Conservation (phyloP, 2,797 vertebrate genomes). For the Falco columbarius region DNA sequence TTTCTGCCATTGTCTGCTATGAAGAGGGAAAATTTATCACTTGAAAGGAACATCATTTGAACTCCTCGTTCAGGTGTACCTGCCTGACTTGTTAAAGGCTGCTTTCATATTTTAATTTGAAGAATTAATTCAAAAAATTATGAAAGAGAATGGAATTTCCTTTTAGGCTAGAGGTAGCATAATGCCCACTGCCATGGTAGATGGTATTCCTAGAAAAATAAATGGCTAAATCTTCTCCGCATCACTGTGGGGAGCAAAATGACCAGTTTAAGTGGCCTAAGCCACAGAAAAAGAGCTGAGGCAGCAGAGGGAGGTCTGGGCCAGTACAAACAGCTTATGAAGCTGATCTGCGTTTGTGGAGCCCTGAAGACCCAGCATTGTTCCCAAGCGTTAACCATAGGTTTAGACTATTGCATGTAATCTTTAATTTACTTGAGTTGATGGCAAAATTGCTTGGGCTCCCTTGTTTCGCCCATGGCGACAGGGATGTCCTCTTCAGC, state of each 20-base stretch:
- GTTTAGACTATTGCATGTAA: neutral
- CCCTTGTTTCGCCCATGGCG: neutral
- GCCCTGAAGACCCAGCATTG: neutral
- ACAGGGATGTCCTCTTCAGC: neutral
- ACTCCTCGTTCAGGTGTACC: neutral
- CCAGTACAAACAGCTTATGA: neutral
- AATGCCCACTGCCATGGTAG: neutral
- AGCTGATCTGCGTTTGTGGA: neutral
- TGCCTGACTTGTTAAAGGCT: neutral
- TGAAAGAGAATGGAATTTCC: neutral
- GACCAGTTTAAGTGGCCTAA: neutral
- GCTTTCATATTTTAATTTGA: neutral
- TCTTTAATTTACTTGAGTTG: neutral
- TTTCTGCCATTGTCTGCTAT: neutral
- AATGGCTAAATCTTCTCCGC: neutral
- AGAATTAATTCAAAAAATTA: neutral
- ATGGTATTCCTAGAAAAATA: neutral
- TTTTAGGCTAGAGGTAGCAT: neutral
- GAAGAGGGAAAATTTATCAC: neutral
- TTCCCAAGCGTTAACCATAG: neutral
- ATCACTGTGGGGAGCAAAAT: neutral
- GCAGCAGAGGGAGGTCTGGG: neutral
- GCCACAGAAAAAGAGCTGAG: neutral
- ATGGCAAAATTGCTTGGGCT: neutral
- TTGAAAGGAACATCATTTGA: neutral